These are phyloP conservation scores for Ceryle rudis DNA, from an alignment of 2,797 vertebrate genomes.

Conservation along the genomic window DNA sequence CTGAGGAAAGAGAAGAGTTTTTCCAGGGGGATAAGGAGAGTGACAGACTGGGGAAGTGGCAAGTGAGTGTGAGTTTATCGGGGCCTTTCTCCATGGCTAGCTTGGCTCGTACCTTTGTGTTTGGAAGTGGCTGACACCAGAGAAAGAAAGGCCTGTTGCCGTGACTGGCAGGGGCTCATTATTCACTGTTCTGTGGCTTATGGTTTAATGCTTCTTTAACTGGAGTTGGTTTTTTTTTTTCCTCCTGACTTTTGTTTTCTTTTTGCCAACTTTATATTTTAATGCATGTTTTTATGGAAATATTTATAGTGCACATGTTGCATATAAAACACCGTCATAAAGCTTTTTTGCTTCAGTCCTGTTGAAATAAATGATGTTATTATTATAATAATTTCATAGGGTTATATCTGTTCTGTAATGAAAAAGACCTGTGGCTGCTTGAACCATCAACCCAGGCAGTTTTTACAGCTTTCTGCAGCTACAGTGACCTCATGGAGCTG, in stretches of 20 bases:
- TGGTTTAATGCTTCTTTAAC: slow-evolving; percentile 45
- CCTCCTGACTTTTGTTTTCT: slow-evolving; percentile 65
- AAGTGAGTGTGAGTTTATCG: not conserved
- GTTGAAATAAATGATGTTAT: slow-evolving; percentile 77
- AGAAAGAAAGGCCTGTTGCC: slow-evolving; percentile 46
- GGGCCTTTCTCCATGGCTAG: not conserved
- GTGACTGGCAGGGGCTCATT: slow-evolving; percentile 44
- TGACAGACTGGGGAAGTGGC: not conserved
- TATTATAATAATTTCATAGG: slow-evolving; percentile 72
- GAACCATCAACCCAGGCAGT: slow-evolving; percentile 40
- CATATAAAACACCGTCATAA: slow-evolving; percentile 77
- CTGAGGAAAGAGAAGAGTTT: not conserved
- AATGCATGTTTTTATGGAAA: slow-evolving; percentile 80
- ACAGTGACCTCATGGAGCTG: slow-evolving; percentile 66
- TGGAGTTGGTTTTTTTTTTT: slow-evolving; percentile 2
- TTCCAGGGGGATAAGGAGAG: not conserved
- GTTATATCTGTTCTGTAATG: slow-evolving; percentile 74
- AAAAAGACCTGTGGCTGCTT: slow-evolving; percentile 72
- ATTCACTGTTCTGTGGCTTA: slow-evolving; percentile 26
- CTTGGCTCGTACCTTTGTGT: not conserved
- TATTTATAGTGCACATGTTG: slow-evolving; percentile 79
- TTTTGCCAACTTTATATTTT: slow-evolving; percentile 77
- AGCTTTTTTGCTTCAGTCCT: slow-evolving; percentile 65
- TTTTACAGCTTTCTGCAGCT: slow-evolving; percentile 47
- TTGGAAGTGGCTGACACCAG: slow-evolving; percentile 24